Conservation (phyloP, 2,888 invertebrate genomes). For the Lysandra coridon region DNA sequence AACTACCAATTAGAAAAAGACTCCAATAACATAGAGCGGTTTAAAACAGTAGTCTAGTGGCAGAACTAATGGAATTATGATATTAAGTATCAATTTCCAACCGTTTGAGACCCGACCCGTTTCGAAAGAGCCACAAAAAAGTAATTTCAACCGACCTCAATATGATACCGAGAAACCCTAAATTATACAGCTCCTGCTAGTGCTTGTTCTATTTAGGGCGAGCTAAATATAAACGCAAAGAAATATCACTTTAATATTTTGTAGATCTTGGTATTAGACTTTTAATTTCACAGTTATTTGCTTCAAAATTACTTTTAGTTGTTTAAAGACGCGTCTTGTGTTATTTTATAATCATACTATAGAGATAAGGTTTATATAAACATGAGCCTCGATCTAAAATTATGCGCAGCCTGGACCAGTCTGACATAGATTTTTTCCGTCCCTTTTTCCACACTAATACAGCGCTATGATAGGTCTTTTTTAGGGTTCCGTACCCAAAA, state of each 20-base stretch:
- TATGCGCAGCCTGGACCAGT: too few relatives aligned
- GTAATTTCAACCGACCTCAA: conserved; percentile 3
- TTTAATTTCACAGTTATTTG: too few relatives aligned
- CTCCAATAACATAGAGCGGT: neutral
- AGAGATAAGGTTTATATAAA: too few relatives aligned
- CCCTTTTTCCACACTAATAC: too few relatives aligned
- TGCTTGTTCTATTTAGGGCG: conserved; percentile 8
- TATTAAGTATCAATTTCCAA: neutral
- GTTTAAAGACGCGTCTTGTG: neutral
- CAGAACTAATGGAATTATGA: conserved; percentile 19
- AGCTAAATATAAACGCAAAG: neutral
- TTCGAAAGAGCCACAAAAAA: conserved; percentile 11
- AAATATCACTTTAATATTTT: conserved; percentile 1
- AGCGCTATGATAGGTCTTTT: too few relatives aligned
- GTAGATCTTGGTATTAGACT: too few relatives aligned
- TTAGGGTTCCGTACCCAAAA: too few relatives aligned
- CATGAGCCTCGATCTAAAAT: too few relatives aligned
- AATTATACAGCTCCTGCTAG: conserved; percentile 8
- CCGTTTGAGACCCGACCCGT: neutral
- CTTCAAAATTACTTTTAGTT: neutral
- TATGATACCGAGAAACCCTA: conserved; percentile 8
- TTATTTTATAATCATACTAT: too few relatives aligned
- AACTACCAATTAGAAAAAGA: neutral
- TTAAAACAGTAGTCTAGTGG: neutral
- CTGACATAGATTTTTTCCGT: too few relatives aligned